Evolutionary conservation across 2,888 invertebrate species (phyloP).

Genomic region (Odontomyia ornata): DNA sequence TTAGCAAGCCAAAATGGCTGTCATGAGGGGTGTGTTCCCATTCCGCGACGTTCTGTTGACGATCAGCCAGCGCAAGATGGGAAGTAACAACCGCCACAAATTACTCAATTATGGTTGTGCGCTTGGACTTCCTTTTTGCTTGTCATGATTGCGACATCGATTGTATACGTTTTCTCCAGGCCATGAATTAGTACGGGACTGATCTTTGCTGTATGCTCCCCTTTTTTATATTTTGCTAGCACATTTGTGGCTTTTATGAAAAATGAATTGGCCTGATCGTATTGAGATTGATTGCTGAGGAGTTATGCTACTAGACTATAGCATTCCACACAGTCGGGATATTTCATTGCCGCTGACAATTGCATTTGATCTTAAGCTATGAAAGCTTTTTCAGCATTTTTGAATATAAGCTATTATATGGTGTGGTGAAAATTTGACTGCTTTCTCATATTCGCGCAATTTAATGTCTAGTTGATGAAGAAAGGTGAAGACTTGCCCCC

Average conservation of each 20-base stretch:
- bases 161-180: no score
- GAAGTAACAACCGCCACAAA: no score
- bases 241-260: conserved; percentile 83
- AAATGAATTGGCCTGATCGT: conserved; percentile 81
- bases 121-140: no score
- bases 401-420: conserved; percentile 89
- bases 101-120: no score
- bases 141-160: no score
- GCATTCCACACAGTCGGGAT: conserved; percentile 86
- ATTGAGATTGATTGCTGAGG: conserved; percentile 84
- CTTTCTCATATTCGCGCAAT: conserved; percentile 81
- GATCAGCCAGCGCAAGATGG: no score
- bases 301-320: conserved; percentile 92
- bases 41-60: no score
- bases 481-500: conserved; percentile 87
- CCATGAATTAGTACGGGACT: no score
- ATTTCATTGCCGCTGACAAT: conserved; percentile 75
- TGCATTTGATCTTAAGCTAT: conserved; percentile 70
- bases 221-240: no score
- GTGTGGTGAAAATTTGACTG: conserved; percentile 81
- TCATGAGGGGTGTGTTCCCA: no score
- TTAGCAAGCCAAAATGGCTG: no score
- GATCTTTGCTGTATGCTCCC: no score
- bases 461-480: conserved; percentile 85
- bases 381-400: conserved; percentile 82